Percentiles rank a stretch among this genome's conserved stretches.
These are phyloP conservation scores for Archilochus colubris DNA, from an alignment of 2,113 vertebrate species.

Conservation along the genomic window DNA sequence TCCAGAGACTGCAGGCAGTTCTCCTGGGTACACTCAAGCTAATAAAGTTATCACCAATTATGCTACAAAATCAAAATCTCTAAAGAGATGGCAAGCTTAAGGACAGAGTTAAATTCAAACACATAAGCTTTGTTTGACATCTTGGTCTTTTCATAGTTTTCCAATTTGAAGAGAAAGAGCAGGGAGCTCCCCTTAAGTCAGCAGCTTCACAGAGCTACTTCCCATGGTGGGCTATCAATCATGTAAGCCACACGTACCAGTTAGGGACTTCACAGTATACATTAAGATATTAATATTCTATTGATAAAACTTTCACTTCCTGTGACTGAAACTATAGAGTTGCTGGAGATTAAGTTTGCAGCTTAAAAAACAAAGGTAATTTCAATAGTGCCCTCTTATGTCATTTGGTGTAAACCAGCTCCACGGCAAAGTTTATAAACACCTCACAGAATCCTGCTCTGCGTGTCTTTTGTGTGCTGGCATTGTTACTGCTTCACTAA, in stretches of 20 bases:
- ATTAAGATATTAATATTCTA: background rate
- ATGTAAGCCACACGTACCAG: background rate
- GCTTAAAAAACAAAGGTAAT: background rate
- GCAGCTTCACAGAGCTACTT: background rate
- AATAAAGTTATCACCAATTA: background rate
- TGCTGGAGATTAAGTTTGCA: background rate
- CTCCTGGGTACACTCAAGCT: background rate
- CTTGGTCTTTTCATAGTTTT: background rate
- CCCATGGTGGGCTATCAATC: accelerated
- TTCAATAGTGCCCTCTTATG: background rate
- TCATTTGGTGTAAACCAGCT: background rate
- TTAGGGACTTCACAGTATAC: background rate
- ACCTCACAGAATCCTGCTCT: accelerated
- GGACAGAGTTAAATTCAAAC: background rate
- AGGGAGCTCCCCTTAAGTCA: background rate
- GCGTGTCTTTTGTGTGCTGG: background rate
- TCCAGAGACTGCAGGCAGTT: background rate
- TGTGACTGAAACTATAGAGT: background rate
- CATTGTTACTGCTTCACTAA: background rate
- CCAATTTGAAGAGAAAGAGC: background rate
- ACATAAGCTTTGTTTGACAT: background rate
- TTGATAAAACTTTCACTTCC: background rate
- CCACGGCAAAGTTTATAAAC: background rate
- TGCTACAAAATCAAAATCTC: background rate
- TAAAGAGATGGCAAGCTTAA: background rate